Evolutionary conservation across 2,797 vertebrate genomes (phyloP), one percentile per base, ranked within the genome.

Genomic region (Nannoperca obscura): DNA sequence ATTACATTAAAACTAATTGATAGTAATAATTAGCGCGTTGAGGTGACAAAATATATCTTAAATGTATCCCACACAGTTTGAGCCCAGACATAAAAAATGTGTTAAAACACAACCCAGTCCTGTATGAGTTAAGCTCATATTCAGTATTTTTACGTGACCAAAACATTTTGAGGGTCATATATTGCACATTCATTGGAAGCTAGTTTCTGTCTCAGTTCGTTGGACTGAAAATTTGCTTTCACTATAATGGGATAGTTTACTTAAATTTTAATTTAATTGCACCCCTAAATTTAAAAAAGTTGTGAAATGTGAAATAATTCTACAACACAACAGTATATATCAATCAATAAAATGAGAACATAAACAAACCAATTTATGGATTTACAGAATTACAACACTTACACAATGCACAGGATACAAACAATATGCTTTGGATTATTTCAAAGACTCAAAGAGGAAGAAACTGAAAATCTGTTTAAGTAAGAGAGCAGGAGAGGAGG

Each of bases 391-490:
- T 40, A 49, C 12, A 47, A 52, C 22, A 20, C 19, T 46, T 14
- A 15, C 4, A 73, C n/a, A 24, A 49, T 7, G 24, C 5, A 53
- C 2, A 44, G 5, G 22, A 30, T 20, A 38, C 13, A 68, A 46
- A 44, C 7, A 49, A 40, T 32, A 20, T 57, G 57, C 0, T 65
- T 59, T 61, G 38, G 22, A 69, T 79, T 44, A 63, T 55, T 71
- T 47, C 3, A 14, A 34, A 14, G 32, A 34, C 1, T 54, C 14
- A 20, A 19, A 27, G 22, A 67, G 34, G 24, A 67, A 59, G 22
- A 54, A 17, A 10, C 44, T 59, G 30, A 71, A 40, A 74, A 74
- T 24, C 0, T 14, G 20, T 17, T 1, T 11, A 19, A 50, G 20
- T 36, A 20, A 53, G 34, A 49, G 22, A 44, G 60, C 15, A 46